Base-by-base conservation (phyloP, 1,140 invertebrate species). In the Periplaneta americana region DNA sequence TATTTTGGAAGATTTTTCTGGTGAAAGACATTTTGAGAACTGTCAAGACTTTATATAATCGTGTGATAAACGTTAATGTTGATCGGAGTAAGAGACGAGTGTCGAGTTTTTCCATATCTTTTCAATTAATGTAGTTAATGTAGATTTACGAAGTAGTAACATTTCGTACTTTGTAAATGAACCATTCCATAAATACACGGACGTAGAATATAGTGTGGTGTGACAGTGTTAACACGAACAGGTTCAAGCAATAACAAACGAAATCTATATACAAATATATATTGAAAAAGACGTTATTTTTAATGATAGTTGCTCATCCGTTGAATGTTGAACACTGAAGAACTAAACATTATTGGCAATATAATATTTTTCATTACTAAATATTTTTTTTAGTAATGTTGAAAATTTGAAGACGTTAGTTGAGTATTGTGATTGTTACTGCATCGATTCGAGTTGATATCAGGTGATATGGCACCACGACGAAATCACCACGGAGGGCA, bases 401-500 rank as follows among this genome's bases (percentile, higher is more conserved):
- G 5, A 66, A n/a, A 66, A 66, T 3, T n/a, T 66, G 1, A 66
- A n/a, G 22, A 22, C 17, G 18, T 1, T 66, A 66, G 48, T 66
- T 66, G 28, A n/a, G 13, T 66, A 66, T n/a, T 57, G 22, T 66
- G 48, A 66, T 66, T 28, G 22, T 66, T n/a, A 1, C 22, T 66
- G n/a, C n/a, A 11, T 66, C 28, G 11, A 5, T 66, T 66, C 11
- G 22, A 66, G 28, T n/a, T n/a, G 48, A 66, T n/a, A 66, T n/a
- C 22, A 66, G 22, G 22, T 22, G 84, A 84, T 85, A 84, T 85
- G 83, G 82, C 74, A 81, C 75, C 83, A 34, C 77, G 78, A 84
- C 86, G 85, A 84, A 86, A 84, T 84, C 85, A 87, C 85, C 86
- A 85, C 84, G 85, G 84, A 81, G 86, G 87, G 86, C 85, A 84